Evolutionary conservation across 2,888 invertebrate genomes (phyloP), one percentile per base, ranked within the genome.

Genomic region (Dicycla oo): DNA sequence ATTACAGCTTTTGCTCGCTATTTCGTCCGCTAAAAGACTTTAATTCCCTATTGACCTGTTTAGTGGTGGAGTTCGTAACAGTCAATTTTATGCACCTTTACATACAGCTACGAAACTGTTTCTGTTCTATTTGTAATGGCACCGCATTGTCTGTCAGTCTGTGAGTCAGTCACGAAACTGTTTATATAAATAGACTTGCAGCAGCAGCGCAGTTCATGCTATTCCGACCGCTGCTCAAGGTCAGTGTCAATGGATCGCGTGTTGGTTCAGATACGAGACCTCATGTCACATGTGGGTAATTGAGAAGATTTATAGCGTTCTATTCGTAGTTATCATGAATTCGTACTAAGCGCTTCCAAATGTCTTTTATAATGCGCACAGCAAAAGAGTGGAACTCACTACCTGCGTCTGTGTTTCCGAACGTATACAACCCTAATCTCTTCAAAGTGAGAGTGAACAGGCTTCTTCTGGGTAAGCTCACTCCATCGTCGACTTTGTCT

Each of bases 171-270:
- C 40, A 40, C 47, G 40, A 40, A 72, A 47, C 53, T 30, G 23
- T 75, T 57, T 30, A 38, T 67, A 58, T 73, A 67, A 67, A 75
- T 58, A 73, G 75, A 45, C n/a, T 49, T 30, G 49, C 49, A 74
- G 47, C 43, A 26, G 47, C 30, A 30, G 43, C 56, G 49, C 15
- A 51, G 57, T 51, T 67, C 75, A 20, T n/a, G 67, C 26, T 51
- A n/a, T 18, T 65, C 30, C 34, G 45, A n/a, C 49, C 43, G 18
- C 11, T 5, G n/a, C 30, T 13, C 45, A 67, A 75, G 73, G 73
- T 67, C 68, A 51, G 8, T 58, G 75, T 51, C 75, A 67, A 58
- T 75, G 51, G 69, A 49, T 30, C 49, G 51, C 67, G 23, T 73
- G 75, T 45, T 45, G 6, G 26, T 11, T 0, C 34, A 51, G 69